Evolutionary conservation across 2,113 vertebrate species (phyloP), one percentile per base, ranked within the genome.

Genomic region (Gallinago media): DNA sequence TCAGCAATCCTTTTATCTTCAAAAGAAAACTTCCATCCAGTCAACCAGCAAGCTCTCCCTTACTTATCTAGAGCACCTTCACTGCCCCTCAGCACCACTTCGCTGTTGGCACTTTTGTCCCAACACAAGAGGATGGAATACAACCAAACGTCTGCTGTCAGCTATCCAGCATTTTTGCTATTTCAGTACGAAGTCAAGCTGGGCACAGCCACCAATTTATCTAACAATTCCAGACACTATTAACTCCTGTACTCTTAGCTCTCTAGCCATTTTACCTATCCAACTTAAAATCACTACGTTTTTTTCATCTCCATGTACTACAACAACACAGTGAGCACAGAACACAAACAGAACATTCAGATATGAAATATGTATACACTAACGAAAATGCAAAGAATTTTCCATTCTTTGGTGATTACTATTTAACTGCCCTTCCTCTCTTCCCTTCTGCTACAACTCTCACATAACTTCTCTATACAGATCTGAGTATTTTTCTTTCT

Each of bases 1-100:
- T 81, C 84, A 87, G 80, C 56, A 89, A 91, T 44, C 49, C 62
- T 56, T 87, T 92, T 66, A 74, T 89, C 92, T 70, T 81, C 55
- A 73, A 75, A 82, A 61, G 72, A 80, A 58, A 94, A 46, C 34
- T 47, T 86, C 59, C 44, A 71, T 25, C 27, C 29, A 55, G 62
- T 18, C 66, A 73, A 23, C 6, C 58, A 79, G 49, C 4, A 11
- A 66, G 59, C 18, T 65, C 32, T 78, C 71, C 46, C 42, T 56
- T 56, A 16, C 36, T 68, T 70, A 79, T 76, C 77, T 90, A 83
- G 54, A 66, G 40, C 44, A 79, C 36, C 75, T 56, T 65, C 2
- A 2, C 36, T 27, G 81, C 15, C 46, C 65, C 49, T 61, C 66
- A 71, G 72, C 26, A 17, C 22, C 34, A 3, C 87, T 67, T 12